Evolutionary conservation across 30 jellyfish, hydroid and myxozoan species (phyloP).

Genomic region (Rhopilema esculentum): DNA sequence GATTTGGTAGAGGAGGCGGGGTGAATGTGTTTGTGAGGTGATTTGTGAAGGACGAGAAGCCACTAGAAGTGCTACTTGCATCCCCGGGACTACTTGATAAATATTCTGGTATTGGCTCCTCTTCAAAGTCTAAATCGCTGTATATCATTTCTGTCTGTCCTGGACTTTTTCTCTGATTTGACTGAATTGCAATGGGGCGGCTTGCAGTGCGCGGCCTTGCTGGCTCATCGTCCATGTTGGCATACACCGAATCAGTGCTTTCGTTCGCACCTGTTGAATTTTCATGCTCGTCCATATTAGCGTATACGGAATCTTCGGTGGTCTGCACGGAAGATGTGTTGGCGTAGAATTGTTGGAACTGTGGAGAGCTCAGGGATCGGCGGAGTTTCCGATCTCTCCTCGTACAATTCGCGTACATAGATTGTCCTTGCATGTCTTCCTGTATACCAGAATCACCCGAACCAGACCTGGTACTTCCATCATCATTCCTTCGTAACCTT

Average conservation of each 20-base stretch:
- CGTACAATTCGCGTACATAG: slow-evolving; percentile 55
- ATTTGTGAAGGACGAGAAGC: slow-evolving; percentile 56
- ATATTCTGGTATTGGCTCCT: slow-evolving; percentile 48
- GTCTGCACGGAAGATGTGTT: slow-evolving; percentile 27
- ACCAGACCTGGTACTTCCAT: slow-evolving; percentile 30
- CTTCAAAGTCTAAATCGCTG: slow-evolving; percentile 79
- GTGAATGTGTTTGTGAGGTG: slow-evolving; percentile 51
- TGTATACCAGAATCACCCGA: slow-evolving; percentile 82
- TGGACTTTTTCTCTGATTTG: slow-evolving; percentile 13
- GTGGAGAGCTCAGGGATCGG: slow-evolving; percentile 52
- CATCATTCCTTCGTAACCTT: slow-evolving; percentile 20
- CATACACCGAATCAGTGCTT: slow-evolving; percentile 53
- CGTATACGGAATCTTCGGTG: slow-evolving; percentile 27
- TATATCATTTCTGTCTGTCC: slow-evolving; percentile 54
- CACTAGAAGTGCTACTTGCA: slow-evolving; percentile 87
- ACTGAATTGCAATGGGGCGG: slow-evolving; percentile 62
- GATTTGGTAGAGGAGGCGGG: slow-evolving; percentile 86
- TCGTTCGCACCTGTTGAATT: background rate
- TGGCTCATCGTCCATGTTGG: slow-evolving; percentile 53
- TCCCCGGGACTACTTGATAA: slow-evolving; percentile 80
- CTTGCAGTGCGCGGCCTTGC: slow-evolving; percentile 72
- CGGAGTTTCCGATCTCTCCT: slow-evolving; percentile 7
- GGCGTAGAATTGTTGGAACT: slow-evolving; percentile 49
- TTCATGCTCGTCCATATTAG: slow-evolving; percentile 62
- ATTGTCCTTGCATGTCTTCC: slow-evolving; percentile 38